Evolutionary conservation across 2,797 vertebrate species (phyloP).

Genomic region (Malacoctenus gilli): DNA sequence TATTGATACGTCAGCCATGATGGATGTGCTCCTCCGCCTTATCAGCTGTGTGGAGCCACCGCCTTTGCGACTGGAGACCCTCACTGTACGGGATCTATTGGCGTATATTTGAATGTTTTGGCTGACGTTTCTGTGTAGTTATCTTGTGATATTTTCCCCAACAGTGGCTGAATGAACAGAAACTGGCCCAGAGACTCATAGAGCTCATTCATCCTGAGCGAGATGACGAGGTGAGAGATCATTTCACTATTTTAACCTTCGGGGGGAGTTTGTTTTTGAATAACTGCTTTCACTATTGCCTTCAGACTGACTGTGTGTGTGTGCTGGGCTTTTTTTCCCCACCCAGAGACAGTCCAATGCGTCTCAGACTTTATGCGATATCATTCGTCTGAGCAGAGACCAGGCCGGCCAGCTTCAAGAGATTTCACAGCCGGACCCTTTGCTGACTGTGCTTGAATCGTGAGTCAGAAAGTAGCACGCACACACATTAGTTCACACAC

Average conservation of each 20-base stretch:
- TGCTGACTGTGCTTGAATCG: conserved; percentile 93
- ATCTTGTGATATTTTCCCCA: conserved; percentile 20
- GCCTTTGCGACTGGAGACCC: conserved; percentile 89
- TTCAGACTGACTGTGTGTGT: not conserved
- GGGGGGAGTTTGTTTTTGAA: not conserved
- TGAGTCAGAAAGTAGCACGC: conserved; percentile 77
- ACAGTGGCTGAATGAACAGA: conserved; percentile 96
- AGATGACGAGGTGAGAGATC: conserved; percentile 89
- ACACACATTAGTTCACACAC: not conserved
- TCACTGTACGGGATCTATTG: conserved; percentile 82
- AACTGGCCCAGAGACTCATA: conserved; percentile 91
- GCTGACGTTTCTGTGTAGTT: not conserved
- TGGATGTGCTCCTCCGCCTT: conserved; percentile 95
- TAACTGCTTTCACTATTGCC: not conserved
- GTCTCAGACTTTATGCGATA: conserved; percentile 96
- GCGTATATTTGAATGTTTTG: not conserved
- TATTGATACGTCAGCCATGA: conserved; percentile 96
- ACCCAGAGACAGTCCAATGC: conserved; percentile 91
- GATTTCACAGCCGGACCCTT: conserved; percentile 89
- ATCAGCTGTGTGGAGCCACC: conserved; percentile 96
- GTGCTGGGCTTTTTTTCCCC: conserved; percentile 1
- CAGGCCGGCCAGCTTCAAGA: conserved; percentile 93
- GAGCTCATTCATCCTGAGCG: conserved; percentile 91
- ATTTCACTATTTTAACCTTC: not conserved
- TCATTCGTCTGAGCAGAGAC: conserved; percentile 95